A percentile compares a stretch with the other conserved stretches of the same genome.
phyloP scores from a whole-genome alignment of 2,797 vertebrate species.

The Chiloscyllium punctatum region DNA sequence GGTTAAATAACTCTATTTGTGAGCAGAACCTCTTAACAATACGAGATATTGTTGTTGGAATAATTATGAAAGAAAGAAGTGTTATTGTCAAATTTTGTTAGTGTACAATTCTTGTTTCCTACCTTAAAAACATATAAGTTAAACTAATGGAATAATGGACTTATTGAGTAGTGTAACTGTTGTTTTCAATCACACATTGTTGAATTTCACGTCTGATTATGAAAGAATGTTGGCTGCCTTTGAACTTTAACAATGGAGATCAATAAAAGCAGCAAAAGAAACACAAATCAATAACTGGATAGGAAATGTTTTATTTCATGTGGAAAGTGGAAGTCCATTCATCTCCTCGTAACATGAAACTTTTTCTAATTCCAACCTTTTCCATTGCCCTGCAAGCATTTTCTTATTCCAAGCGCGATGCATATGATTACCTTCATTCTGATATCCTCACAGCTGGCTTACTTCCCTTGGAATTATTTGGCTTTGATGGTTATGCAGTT shows the following conservation, averaged over 20 bases:
- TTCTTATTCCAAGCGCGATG: not conserved
- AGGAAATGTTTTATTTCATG: not conserved
- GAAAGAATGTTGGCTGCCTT: too few species aligned
- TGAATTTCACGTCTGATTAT: not conserved
- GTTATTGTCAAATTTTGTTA: not conserved
- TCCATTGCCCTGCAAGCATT: not conserved
- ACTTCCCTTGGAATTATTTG: not conserved
- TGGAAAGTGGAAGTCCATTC: not conserved
- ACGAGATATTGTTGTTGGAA: too few species aligned
- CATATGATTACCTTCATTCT: not conserved
- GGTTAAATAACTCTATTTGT: not conserved
- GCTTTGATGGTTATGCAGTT: not conserved
- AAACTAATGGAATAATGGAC: not conserved
- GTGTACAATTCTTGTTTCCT: not conserved
- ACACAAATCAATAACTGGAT: not conserved
- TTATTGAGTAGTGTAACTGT: not conserved
- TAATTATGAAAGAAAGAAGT: not conserved
- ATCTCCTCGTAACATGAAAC: not conserved
- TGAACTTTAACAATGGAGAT: not conserved
- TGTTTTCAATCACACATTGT: not conserved
- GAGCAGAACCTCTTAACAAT: not conserved
- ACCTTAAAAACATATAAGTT: not conserved
- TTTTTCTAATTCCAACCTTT: not conserved
- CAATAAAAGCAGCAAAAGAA: not conserved
- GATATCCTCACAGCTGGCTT: not conserved